Evolutionary conservation across 2,888 invertebrate genomes (phyloP).

Genomic region (Mylabris sibirica): DNA sequence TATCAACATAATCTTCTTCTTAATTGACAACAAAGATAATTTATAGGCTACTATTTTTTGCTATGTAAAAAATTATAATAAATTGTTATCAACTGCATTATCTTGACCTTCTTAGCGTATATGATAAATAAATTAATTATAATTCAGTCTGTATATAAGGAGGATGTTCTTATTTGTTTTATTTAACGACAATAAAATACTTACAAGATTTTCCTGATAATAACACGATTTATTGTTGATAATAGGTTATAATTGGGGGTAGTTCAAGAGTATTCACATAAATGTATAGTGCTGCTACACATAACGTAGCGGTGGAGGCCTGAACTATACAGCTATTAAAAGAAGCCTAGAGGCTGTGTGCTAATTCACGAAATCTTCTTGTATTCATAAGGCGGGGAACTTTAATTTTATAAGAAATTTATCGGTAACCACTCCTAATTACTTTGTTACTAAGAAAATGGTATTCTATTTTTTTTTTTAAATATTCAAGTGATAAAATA

Average conservation of each 20-base stretch:
- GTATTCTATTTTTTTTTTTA: too few relatives aligned
- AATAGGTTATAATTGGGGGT: not conserved
- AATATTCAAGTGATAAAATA: too few relatives aligned
- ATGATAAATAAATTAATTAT: not conserved
- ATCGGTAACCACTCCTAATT: too few relatives aligned
- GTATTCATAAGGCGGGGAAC: not conserved
- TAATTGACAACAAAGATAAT: not conserved
- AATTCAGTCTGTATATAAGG: not conserved
- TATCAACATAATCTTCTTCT: not conserved
- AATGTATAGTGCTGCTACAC: conserved; percentile 39
- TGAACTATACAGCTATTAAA: conserved; percentile 40
- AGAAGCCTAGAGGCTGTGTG: conserved; percentile 35
- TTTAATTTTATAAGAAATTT: not conserved
- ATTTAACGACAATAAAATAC: not conserved
- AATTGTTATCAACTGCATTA: not conserved
- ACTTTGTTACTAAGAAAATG: too few relatives aligned
- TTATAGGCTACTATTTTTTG: not conserved
- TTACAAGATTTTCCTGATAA: not conserved
- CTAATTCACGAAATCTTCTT: conserved; percentile 28
- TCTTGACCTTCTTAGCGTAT: not conserved
- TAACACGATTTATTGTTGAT: not conserved
- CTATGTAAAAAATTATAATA: not conserved
- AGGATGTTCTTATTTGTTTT: not conserved
- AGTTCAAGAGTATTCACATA: not conserved
- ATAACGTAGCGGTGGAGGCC: conserved; percentile 36